These are phyloP conservation scores for Araneus ventricosus DNA, from an alignment of 1,140 invertebrate species.

Conservation along the genomic window DNA sequence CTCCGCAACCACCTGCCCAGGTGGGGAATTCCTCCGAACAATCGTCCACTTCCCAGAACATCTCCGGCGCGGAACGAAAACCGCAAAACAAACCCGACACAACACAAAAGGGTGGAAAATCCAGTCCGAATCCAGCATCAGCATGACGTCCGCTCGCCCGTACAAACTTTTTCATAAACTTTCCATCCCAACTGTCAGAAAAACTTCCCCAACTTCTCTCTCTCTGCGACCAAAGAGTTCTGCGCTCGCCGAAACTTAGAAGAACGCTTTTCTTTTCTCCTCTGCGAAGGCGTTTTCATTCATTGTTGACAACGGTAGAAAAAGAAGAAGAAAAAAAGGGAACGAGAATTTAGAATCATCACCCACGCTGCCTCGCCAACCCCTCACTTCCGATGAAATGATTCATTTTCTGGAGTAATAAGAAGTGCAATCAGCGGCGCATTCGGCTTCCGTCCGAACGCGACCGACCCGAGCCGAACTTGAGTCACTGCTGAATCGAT, in stretches of 20 bases:
- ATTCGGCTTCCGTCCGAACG: background rate
- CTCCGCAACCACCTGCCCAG: background rate
- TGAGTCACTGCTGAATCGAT: slow-evolving; percentile 1
- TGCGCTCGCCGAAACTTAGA: no score
- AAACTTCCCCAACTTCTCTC: background rate
- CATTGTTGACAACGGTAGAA: background rate
- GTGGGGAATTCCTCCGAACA: slow-evolving; percentile 27
- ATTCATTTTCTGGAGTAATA: background rate
- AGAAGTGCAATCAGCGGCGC: background rate
- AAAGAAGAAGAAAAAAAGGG: background rate
- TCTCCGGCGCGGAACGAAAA: background rate
- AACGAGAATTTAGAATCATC: background rate
- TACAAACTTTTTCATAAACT: slow-evolving; percentile 8
- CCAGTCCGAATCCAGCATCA: background rate
- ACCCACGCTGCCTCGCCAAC: background rate
- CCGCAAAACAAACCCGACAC: slow-evolving; percentile 34
- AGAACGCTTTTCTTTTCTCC: no score
- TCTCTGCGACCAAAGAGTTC: no score
- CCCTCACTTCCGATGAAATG: background rate
- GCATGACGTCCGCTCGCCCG: background rate
- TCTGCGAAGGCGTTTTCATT: background rate
- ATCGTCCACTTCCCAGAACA: slow-evolving; percentile 16
- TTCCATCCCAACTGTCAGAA: background rate
- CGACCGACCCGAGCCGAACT: background rate
- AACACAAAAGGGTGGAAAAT: slow-evolving; percentile 13